Base-by-base conservation (phyloP, 2,888 invertebrate genomes). In the Philhelius pedissequus region DNA sequence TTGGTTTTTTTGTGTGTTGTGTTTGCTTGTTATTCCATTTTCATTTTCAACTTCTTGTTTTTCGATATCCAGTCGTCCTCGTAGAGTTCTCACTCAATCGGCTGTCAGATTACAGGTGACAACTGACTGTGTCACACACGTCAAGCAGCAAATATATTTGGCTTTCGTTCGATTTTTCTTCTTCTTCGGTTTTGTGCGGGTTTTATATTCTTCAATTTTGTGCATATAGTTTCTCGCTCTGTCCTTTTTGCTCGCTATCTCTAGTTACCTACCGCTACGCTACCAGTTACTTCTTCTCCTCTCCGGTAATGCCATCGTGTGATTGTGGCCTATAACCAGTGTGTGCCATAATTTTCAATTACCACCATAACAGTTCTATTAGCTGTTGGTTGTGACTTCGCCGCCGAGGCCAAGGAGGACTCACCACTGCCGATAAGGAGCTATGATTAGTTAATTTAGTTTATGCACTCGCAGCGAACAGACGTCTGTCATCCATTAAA, bases 51-150 rank as follows among this genome's bases (percentile, higher is more conserved):
- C 43, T 62, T 62, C 62, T 62, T 62, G 62, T 62, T 77, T 62
- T 64, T 38, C 22, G 32, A 82, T 74, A 87, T 86, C 83, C 87
- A 88, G 87, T 87, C 86, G 79, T 87, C 87, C 87, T 87, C 84
- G 87, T 86, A 86, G 87, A 88, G 87, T 87, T 88, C 88, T 88
- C 87, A 87, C 87, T 87, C 87, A 88, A 88, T 87, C 86, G 88
- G 88, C 90, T 90, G 90, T 90, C 91, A 91, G 90, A 90, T 90
- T 89, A 89, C 91, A 91, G 91, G 91, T 91, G 91, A 91, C 91
- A 91, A 89, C 89, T 89, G 89, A 88, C 88, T 90, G 90, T 90
- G 90, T 90, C 90, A 90, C 88, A 89, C 83, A 77, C 87, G 86
- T 86, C 83, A 86, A 86, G 64, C 75, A 73, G 76, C 74, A 32